Evolutionary conservation across 2,113 vertebrate genomes (phyloP).

Genomic region (Bos javanicus): DNA sequence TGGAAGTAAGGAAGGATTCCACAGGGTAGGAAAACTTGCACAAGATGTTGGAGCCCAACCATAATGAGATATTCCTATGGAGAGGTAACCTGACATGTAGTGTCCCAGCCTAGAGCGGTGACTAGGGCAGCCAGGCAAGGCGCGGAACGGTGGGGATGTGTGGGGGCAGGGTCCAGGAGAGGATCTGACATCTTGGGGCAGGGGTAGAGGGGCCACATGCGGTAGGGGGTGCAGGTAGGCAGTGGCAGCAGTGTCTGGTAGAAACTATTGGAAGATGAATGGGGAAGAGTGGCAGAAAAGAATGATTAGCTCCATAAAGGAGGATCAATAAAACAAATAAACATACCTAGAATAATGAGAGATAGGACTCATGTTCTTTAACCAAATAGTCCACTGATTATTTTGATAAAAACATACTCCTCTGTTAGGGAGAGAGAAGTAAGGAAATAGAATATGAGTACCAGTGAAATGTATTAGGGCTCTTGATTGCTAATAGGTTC

Average conservation of each 20-base stretch:
- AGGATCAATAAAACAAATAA: neutral
- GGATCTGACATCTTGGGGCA: neutral
- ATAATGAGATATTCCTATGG: neutral
- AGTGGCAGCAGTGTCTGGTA: neutral
- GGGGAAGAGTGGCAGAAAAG: neutral
- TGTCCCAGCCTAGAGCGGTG: neutral
- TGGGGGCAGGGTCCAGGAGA: neutral
- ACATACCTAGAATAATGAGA: neutral
- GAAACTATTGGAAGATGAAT: neutral
- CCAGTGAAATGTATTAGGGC: neutral
- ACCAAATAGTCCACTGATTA: neutral
- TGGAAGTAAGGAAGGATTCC: neutral
- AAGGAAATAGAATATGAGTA: neutral
- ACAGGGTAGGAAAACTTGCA: neutral
- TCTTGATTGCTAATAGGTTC: neutral
- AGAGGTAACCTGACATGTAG: neutral
- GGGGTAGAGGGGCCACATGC: neutral
- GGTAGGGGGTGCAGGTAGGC: neutral
- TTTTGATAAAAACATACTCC: neutral
- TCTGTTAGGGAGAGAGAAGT: neutral
- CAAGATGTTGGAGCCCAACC: neutral
- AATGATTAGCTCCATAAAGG: neutral
- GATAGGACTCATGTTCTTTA: neutral
- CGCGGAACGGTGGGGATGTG: accelerated
- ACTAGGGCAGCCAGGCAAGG: too few relatives aligned